These are phyloP conservation scores for Drosophila ficusphila DNA, from an alignment of 1,140 invertebrate species.

Conservation along the genomic window DNA sequence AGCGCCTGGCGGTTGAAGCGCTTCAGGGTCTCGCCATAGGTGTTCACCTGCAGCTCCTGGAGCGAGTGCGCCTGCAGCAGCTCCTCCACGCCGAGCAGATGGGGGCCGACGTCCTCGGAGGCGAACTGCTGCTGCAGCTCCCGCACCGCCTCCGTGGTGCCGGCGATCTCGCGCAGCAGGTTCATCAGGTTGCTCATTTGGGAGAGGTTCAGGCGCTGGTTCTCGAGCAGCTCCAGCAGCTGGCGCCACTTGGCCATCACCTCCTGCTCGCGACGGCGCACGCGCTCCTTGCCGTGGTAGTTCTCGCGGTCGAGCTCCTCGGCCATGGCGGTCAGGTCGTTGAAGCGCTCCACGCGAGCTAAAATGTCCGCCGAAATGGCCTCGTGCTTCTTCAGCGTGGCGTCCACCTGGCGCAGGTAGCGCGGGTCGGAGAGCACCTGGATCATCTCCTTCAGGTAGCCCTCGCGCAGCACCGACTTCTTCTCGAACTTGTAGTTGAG, in stretches of 20 bases:
- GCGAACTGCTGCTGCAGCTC: conserved; percentile 93
- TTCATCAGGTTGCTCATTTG: conserved; percentile 92
- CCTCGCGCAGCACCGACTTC: conserved; percentile 88
- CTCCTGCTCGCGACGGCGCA: conserved; percentile 92
- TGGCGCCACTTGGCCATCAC: conserved; percentile 95
- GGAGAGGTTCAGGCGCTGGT: conserved; percentile 93
- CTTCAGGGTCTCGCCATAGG: conserved; percentile 92
- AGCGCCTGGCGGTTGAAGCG: conserved; percentile 90
- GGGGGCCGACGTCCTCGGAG: conserved; percentile 95
- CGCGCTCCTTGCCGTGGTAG: conserved; percentile 94
- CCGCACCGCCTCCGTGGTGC: conserved; percentile 91
- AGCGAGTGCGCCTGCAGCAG: conserved; percentile 96
- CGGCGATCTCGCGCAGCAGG: conserved; percentile 96
- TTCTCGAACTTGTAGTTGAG: conserved; percentile 98
- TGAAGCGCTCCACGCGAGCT: conserved; percentile 96
- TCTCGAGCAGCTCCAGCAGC: conserved; percentile 92
- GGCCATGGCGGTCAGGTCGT: conserved; percentile 95
- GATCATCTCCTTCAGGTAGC: conserved; percentile 99
- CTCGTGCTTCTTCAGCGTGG: conserved; percentile 99
- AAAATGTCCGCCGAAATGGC: conserved; percentile 98
- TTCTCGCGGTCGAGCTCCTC: conserved; percentile 95
- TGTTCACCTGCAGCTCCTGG: conserved; percentile 94
- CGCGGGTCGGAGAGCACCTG: conserved; percentile 96
- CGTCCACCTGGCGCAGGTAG: conserved; percentile 96
- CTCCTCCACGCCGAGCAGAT: conserved; percentile 96